phyloP scores from a whole-genome alignment of 2,888 invertebrate genomes.

The Timandra comae region DNA sequence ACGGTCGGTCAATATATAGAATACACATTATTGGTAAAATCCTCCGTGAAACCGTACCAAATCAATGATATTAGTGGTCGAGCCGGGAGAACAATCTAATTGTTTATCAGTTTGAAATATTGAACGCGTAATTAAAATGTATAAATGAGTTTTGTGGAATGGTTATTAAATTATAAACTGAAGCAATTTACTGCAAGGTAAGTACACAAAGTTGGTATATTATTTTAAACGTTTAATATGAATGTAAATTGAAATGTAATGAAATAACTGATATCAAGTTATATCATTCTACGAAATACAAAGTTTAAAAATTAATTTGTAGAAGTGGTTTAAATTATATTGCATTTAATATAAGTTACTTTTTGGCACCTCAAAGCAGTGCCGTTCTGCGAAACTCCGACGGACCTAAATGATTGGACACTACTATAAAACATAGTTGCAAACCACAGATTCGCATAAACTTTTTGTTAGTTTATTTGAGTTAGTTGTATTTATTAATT shows the following conservation, averaged over 20 bases:
- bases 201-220: no score
- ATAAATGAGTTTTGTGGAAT: no score
- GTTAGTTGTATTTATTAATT: not conserved
- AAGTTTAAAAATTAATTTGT: slow-evolving; percentile 15
- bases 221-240: no score
- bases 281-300: slow-evolving; percentile 6
- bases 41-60: slow-evolving; percentile 2
- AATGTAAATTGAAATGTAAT: no score
- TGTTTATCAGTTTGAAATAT: slow-evolving; percentile 8
- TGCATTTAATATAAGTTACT: slow-evolving; percentile 35
- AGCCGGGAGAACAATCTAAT: slow-evolving; percentile 3
- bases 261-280: no score
- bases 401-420: slow-evolving; percentile 28
- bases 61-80: slow-evolving; percentile 6
- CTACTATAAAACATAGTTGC: slow-evolving; percentile 25
- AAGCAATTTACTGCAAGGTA: no score
- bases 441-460: slow-evolving; percentile 40
- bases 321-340: slow-evolving; percentile 28
- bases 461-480: slow-evolving; percentile 28
- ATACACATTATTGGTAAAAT: not conserved
- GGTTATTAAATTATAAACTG: no score
- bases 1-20: not conserved
- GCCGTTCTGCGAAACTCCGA: slow-evolving; percentile 24
- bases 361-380: slow-evolving; percentile 34
- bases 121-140: slow-evolving; percentile 6